Conservation (phyloP, 2,888 invertebrate genomes). For the Eulithis prunata region DNA sequence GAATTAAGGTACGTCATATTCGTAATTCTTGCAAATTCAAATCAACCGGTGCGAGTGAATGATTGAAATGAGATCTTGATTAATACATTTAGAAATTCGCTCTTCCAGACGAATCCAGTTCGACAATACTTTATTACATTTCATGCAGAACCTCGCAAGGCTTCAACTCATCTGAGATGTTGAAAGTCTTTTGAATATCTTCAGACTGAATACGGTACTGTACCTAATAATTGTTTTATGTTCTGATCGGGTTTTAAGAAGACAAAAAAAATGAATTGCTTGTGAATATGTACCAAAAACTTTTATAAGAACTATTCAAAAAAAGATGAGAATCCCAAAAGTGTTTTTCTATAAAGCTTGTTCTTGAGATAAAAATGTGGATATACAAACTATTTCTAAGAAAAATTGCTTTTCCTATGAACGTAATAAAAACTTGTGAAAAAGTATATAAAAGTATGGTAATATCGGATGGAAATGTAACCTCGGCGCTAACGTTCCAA, state of each 20-base stretch:
- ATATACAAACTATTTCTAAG: constrained; percentile 44
- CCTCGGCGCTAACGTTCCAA: constrained; percentile 38
- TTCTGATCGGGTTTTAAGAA: too few relatives aligned
- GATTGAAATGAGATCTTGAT: constrained; percentile 32
- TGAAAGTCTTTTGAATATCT: constrained; percentile 3
- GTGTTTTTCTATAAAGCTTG: constrained; percentile 56
- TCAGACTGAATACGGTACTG: background rate
- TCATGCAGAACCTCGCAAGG: constrained; percentile 21
- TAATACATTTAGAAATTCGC: constrained; percentile 26
- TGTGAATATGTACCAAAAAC: background rate
- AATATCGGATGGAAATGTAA: constrained; percentile 46
- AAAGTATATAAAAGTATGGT: constrained; percentile 46
- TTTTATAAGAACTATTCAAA: constrained; percentile 36
- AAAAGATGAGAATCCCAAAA: constrained; percentile 58
- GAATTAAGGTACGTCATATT: constrained; percentile 1
- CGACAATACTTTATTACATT: constrained; percentile 33
- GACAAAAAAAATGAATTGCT: background rate
- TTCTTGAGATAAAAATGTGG: constrained; percentile 32
- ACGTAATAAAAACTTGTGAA: constrained; percentile 46
- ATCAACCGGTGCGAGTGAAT: constrained; percentile 28
- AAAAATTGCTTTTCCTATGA: constrained; percentile 49
- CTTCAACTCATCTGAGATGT: constrained; percentile 17
- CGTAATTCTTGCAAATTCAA: constrained; percentile 12
- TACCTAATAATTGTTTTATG: too few relatives aligned
- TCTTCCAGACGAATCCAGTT: constrained; percentile 25